Conservation (phyloP, 2,113 vertebrate species). For the Apaloderma vittatum region DNA sequence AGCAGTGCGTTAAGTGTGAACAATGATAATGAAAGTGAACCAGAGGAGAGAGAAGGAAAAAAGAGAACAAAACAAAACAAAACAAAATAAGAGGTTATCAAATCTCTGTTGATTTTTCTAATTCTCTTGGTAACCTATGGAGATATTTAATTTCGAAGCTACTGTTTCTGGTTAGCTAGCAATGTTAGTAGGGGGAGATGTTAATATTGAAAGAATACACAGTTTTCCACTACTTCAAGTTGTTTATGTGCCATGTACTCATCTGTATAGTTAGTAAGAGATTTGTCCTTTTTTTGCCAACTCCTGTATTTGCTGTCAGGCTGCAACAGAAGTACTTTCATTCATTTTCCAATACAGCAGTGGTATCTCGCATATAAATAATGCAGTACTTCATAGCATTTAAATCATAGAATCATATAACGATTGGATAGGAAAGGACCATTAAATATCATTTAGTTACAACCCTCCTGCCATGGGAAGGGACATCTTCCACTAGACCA, state of each 20-base stretch:
- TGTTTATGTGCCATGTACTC: neutral
- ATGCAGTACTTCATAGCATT: neutral
- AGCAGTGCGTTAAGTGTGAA: neutral
- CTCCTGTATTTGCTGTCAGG: neutral
- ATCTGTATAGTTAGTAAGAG: neutral
- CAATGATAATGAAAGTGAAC: neutral
- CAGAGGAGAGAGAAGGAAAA: neutral
- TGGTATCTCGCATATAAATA: neutral
- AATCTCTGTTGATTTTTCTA: neutral
- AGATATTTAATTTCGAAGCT: neutral
- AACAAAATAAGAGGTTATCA: neutral
- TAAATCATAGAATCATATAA: neutral
- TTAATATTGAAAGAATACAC: neutral
- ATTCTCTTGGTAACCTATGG: neutral
- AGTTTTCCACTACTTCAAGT: neutral
- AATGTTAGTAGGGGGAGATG: neutral
- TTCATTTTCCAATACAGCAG: neutral
- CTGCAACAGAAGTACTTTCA: neutral
- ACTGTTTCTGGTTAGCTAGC: neutral
- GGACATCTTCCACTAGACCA: too few species aligned
- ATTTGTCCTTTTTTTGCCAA: neutral
- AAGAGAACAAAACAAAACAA: too few species aligned
- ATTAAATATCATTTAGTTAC: too few species aligned
- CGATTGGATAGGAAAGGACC: too few species aligned
- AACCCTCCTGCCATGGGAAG: too few species aligned